A percentile compares a stretch with the other conserved stretches of the same genome.
phyloP scores from a whole-genome alignment of 1,140 invertebrate genomes.

The Bradynema listronoti region DNA sequence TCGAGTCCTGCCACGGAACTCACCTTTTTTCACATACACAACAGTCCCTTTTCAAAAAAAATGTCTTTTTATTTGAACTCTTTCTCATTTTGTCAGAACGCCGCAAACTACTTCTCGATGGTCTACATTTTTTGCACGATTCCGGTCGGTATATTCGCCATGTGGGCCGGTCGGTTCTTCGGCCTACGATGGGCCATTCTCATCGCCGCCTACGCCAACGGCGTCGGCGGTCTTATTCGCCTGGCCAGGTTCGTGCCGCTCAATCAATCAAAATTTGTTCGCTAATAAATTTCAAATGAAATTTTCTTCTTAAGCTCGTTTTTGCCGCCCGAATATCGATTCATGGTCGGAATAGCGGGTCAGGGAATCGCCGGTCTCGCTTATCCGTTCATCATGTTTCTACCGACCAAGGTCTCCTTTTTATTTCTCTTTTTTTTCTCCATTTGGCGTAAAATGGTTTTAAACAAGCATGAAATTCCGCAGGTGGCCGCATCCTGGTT shows the following conservation, averaged over 20 bases:
- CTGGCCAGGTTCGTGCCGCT: conserved; percentile 27
- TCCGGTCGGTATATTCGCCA: conserved; percentile 42
- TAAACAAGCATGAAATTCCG: conserved; percentile 11
- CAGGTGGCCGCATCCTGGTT: conserved; percentile 55
- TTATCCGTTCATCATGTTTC: conserved; percentile 58
- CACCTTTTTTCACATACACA: too few relatives aligned
- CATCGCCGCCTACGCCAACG: conserved; percentile 44
- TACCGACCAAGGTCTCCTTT: conserved; percentile 47
- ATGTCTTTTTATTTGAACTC: neutral
- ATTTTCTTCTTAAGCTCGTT: conserved; percentile 40
- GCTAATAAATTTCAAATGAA: neutral
- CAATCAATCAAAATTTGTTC: conserved; percentile 5
- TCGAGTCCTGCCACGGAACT: too few relatives aligned
- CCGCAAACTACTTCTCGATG: conserved; percentile 33
- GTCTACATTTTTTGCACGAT: conserved; percentile 42
- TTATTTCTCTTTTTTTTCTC: conserved; percentile 2
- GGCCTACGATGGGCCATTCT: conserved; percentile 39
- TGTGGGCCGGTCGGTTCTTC: conserved; percentile 45
- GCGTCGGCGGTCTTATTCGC: conserved; percentile 38
- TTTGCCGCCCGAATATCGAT: conserved; percentile 32
- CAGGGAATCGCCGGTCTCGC: conserved; percentile 55
- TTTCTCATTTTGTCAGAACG: conserved; percentile 28
- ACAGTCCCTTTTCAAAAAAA: too few relatives aligned
- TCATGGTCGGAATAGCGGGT: conserved; percentile 51
- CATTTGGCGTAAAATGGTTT: neutral